Percentiles rank a stretch among this genome's conserved stretches.
Conservation (phyloP, 2,888 invertebrate species). For the Metacarcinus magister region DNA sequence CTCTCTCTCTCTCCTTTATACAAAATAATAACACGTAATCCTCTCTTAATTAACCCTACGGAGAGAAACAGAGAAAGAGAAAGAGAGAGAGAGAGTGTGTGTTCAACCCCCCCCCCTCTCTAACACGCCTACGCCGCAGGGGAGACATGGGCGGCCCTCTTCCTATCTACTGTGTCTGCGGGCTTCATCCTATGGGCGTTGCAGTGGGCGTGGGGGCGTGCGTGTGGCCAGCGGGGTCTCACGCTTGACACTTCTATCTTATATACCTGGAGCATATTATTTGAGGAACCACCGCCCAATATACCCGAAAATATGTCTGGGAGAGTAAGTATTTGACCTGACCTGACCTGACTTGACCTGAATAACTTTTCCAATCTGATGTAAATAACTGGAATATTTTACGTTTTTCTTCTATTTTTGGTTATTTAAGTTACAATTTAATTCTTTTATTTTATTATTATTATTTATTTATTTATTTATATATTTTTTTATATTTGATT, state of each 20-base stretch:
- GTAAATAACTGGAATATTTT: too few species aligned
- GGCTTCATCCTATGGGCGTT: slow-evolving; percentile 68
- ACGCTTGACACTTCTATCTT: slow-evolving; percentile 59
- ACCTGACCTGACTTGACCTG: neutral
- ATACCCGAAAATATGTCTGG: slow-evolving; percentile 66
- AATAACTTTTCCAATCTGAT: neutral
- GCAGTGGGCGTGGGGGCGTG: slow-evolving; percentile 61
- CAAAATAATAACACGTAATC: neutral
- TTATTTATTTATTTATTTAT: neutral
- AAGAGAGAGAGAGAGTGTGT: neutral
- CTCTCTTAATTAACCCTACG: neutral
- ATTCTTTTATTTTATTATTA: neutral
- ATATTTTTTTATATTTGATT: neutral
- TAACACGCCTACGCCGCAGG: neutral
- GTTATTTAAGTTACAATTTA: neutral
- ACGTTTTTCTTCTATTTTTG: too few species aligned
- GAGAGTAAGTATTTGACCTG: slow-evolving; percentile 31
- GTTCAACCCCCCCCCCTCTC: too few species aligned
- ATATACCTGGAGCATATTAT: slow-evolving; percentile 68
- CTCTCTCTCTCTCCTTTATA: neutral
- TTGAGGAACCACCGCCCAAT: slow-evolving; percentile 54
- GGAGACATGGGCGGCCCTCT: slow-evolving; percentile 51
- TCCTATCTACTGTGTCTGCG: slow-evolving; percentile 62
- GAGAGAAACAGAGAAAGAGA: slow-evolving; percentile 14
- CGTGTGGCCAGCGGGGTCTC: slow-evolving; percentile 27